Evolutionary conservation across 1,140 invertebrate species (phyloP).

Genomic region (Heliconius hermathena): DNA sequence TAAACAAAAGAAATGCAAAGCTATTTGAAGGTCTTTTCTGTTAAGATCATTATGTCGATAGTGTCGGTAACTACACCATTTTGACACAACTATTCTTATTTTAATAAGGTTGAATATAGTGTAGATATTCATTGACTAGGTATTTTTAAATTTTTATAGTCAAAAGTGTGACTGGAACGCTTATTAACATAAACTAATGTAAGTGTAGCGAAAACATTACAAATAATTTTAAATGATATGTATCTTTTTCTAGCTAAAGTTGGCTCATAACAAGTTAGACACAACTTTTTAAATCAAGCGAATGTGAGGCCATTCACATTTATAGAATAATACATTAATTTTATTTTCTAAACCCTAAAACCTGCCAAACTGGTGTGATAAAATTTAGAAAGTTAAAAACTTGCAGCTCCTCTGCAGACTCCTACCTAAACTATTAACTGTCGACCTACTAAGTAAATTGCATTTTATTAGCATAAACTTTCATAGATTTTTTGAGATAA

Average conservation of each 20-base stretch:
- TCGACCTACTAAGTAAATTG: slow-evolving; percentile 78
- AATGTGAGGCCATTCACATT: slow-evolving; percentile 33
- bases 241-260: slow-evolving; percentile 1
- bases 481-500: slow-evolving; percentile 46
- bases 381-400: slow-evolving; percentile 79
- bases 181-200: background rate
- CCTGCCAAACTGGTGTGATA: slow-evolving; percentile 68
- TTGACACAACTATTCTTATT: slow-evolving; percentile 64
- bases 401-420: slow-evolving; percentile 73
- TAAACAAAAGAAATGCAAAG: slow-evolving; percentile 38
- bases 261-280: slow-evolving; percentile 16
- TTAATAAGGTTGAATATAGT: slow-evolving; percentile 51
- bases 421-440: slow-evolving; percentile 62
- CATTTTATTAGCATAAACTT: slow-evolving; percentile 80
- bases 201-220: background rate
- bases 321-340: slow-evolving; percentile 38
- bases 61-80: slow-evolving; percentile 54
- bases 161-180: slow-evolving; percentile 12
- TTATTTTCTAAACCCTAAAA: slow-evolving; percentile 73
- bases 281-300: slow-evolving; percentile 25
- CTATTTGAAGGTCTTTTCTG: slow-evolving; percentile 64
- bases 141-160: slow-evolving; percentile 26
- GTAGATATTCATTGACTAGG: slow-evolving; percentile 21
- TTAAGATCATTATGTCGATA: slow-evolving; percentile 55
- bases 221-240: slow-evolving; percentile 1